Evolutionary conservation across 2,888 invertebrate genomes (phyloP).

Genomic region (Machimus atricapillus): DNA sequence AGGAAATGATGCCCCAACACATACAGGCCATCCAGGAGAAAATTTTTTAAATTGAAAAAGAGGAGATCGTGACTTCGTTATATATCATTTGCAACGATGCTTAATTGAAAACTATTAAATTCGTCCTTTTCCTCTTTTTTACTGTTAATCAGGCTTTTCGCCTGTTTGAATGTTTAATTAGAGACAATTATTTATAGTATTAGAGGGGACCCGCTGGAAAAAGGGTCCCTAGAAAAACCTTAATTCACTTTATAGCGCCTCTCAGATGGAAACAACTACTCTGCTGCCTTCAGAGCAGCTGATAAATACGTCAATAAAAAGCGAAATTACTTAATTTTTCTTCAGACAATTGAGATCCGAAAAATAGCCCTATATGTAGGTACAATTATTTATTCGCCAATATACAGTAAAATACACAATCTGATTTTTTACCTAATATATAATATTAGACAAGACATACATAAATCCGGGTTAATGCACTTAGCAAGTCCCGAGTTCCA

Average conservation of each 20-base stretch:
- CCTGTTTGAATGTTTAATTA: constrained; percentile 47
- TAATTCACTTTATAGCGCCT: constrained; percentile 18
- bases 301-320: background rate
- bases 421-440: too few relatives aligned
- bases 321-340: background rate
- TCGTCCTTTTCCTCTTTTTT: constrained; percentile 45
- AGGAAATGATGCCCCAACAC: background rate
- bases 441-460: too few relatives aligned
- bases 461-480: too few relatives aligned
- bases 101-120: constrained; percentile 51
- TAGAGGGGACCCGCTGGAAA: constrained; percentile 39
- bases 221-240: background rate
- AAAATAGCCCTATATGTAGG: background rate
- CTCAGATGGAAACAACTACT: background rate
- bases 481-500: too few relatives aligned
- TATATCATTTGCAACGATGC: constrained; percentile 48
- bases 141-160: constrained; percentile 46
- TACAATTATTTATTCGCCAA: too few relatives aligned
- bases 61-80: constrained; percentile 49
- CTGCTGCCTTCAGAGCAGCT: background rate
- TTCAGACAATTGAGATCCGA: background rate
- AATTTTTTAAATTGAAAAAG: constrained; percentile 43
- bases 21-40: background rate
- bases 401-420: too few relatives aligned
- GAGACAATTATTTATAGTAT: constrained; percentile 48